Conservation (phyloP, 1,140 invertebrate species). For the Armadillidium nasatum region DNA sequence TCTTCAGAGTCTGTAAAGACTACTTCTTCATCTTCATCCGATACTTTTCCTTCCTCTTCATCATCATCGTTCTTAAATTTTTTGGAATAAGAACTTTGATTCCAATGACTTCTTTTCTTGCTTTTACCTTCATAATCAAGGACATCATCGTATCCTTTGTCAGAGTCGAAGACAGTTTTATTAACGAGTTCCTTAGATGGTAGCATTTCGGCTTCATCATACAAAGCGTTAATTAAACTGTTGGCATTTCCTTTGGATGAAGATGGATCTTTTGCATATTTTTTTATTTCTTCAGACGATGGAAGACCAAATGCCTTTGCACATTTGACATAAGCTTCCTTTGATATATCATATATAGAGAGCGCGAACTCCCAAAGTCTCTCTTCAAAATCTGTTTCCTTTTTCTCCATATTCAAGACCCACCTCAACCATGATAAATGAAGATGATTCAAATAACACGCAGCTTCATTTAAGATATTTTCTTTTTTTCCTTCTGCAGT, state of each 20-base stretch:
- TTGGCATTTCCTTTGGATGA: background rate
- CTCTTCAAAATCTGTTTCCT: background rate
- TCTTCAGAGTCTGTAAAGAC: background rate
- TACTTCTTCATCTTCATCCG: background rate
- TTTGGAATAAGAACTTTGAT: too few species aligned
- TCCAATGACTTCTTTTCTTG: too few species aligned
- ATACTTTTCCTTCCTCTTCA: background rate
- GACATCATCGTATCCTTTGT: too few species aligned
- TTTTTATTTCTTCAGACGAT: background rate
- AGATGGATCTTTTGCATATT: background rate
- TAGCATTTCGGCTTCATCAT: background rate
- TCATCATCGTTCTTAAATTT: background rate
- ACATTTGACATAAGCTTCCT: background rate
- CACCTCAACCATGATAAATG: background rate
- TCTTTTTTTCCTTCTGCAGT: background rate
- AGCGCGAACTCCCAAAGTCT: background rate
- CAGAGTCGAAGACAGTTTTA: too few species aligned
- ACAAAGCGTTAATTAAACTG: background rate
- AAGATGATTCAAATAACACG: background rate
- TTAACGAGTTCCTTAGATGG: background rate
- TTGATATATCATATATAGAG: background rate
- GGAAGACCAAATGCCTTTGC: background rate
- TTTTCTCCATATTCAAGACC: background rate
- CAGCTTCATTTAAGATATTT: background rate
- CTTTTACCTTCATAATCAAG: too few species aligned